phyloP scores from a whole-genome alignment of 2,797 vertebrate genomes.

The Hylomyscus alleni region DNA sequence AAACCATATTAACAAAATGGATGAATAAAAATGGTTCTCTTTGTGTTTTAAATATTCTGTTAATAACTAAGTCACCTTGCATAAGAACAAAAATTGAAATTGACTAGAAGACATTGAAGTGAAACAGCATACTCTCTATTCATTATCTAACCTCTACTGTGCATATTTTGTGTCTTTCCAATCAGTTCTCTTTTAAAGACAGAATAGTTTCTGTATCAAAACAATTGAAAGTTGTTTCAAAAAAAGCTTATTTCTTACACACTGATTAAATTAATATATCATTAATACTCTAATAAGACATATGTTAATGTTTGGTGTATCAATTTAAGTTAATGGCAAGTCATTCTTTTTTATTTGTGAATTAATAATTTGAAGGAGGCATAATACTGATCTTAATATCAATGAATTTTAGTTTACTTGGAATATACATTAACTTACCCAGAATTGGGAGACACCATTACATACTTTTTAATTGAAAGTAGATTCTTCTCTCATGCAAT shows the following conservation, averaged over 20 bases:
- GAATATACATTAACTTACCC: neutral
- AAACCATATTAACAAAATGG: conserved; percentile 52
- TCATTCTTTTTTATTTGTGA: neutral
- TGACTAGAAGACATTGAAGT: conserved; percentile 67
- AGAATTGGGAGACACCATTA: neutral
- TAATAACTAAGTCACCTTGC: neutral
- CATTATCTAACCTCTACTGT: conserved; percentile 50
- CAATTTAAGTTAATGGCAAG: neutral
- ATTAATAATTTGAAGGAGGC: conserved; percentile 17
- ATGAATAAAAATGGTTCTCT: neutral
- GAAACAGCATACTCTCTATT: conserved; percentile 21
- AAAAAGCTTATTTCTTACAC: neutral
- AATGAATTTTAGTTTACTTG: neutral
- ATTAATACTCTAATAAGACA: conserved; percentile 26
- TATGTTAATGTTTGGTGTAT: neutral
- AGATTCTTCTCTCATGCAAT: no score
- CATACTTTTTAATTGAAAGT: no score
- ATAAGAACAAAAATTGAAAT: conserved; percentile 60
- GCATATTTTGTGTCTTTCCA: conserved; percentile 52
- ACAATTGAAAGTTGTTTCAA: conserved; percentile 56
- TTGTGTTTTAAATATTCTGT: conserved; percentile 44
- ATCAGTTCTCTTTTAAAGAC: conserved; percentile 16
- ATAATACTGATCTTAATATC: neutral
- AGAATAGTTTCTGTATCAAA: conserved; percentile 41
- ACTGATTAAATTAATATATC: conserved; percentile 34